Base-by-base conservation (phyloP, 37 sponge, comb jelly and placozoan genomes). In the Cladorhizidae sp. region DNA sequence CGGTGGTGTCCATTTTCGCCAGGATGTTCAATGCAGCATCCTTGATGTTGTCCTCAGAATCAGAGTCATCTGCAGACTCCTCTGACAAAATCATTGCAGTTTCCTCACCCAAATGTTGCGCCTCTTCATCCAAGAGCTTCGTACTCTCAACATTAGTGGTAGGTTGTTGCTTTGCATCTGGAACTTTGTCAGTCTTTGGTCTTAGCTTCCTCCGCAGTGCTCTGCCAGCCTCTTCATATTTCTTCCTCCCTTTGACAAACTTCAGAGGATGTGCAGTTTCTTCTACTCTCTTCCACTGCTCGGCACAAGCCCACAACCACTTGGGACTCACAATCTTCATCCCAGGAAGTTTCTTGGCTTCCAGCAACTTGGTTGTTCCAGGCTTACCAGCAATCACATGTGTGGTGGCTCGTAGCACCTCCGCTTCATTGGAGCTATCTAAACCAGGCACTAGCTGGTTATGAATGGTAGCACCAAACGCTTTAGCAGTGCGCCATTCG, bases 261-360 rank as follows among this genome's bases (percentile, higher is more conserved):
- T 80, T 29, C n/a, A 89, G 71, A 15, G 82, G 88, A 51, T 77
- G 91, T 50, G n/a, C 38, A 33, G 26, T 71, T 72, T 97, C 98
- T 18, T 89, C 84, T 5, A 87, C 80, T 77, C 64, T 68, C 49
- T 93, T 70, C 99, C 99, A 99, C 45, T 64, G 83, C 74, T 95
- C 93, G 40, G 95, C 93, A 78, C 95, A 99, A 20, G 57, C 55
- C 97, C 97, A 99, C 77, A 99, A 55, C 99, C 99, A 99, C 52
- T 75, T 69, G 28, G 87, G 80, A 23, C 64, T 88, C 36, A 99
- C 97, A 36, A 99, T 73, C 33, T 88, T 80, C 25, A 99, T 50
- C 8, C 91, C 95, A 2, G 76, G 72, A 63, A 93, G 64, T 75
- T 72, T 87, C 70, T 57, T 72, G 0, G 99, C 99, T 45, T 90